Evolutionary conservation across 2,113 vertebrate genomes (phyloP), one percentile per base, ranked within the genome.

Genomic region (Ramphastos sulfuratus): DNA sequence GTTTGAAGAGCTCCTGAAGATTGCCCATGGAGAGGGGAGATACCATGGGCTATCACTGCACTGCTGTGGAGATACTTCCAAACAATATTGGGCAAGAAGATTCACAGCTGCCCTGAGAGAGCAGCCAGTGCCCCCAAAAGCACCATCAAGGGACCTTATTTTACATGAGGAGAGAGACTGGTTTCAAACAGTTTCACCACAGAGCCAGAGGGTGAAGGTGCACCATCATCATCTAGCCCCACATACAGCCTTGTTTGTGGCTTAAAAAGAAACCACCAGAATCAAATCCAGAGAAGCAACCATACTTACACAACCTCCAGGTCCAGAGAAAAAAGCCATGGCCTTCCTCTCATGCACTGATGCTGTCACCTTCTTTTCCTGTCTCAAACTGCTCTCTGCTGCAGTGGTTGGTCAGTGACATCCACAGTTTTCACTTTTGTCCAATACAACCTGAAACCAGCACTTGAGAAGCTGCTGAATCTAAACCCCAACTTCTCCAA

Each of bases 301-400:
- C 16, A 24, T 82, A 94, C 94, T 96, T 76, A 92, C 67, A 25
- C 20, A 46, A 17, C 37, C 11, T 73, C n/a, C 67, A 31, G 8
- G 7, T 82, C 37, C 50, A 28, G 0, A 18, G 39, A 4, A 54
- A 33, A 54, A 46, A 30, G 17, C 16, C 73, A 86, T 4, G 6
- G 37, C 73, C 52, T 42, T 71, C 42, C 7, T 59, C n/a, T 42
- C 7, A 1, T 0, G 0, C 0, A 0, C 8, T 2, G 0, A 60
- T 69, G 54, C 48, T 37, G 20, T 4, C 18, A 7, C n/a, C 27
- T 54, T 46, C 21, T 75, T 25, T 8, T 55, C 12, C 23, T n/a
- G 3, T 44, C 59, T 33, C 13, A 7, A 52, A 33, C 6, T 42
- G 25, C 28, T 94, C 63, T 55, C 39, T 74, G 24, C 16, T 8